Base-by-base conservation (phyloP, 1,140 invertebrate species). In the Daktulosphaira vitifoliae region DNA sequence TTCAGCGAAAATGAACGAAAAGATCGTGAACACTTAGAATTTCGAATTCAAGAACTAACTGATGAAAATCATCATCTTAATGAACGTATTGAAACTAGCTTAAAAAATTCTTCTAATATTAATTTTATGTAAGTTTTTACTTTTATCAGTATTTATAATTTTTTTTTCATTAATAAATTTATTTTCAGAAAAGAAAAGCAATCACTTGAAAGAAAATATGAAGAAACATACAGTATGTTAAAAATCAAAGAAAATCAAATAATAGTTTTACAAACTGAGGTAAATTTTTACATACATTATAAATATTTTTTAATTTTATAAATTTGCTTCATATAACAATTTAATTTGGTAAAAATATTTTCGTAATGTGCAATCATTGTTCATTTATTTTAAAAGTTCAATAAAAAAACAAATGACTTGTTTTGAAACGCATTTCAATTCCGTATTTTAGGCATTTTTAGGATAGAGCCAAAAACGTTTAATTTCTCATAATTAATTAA, bases 171-270 rank as follows among this genome's bases (percentile, higher is more conserved):
- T 25, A 42, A 42, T 22, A 23, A n/a, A 42, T 59, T 46, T 53
- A 29, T 62, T 44, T 9, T 11, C 3, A 62, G 56, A 7, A 39
- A 62, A 46, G 56, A 62, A 22, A 48, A 62, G 7, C 18, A 48
- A 20, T 20, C 26, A 13, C 25, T 62, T 33, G 42, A 48, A 33
- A 46, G 20, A 46, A 62, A 62, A 48, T 62, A 62, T 33, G 56
- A 62, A 62, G 56, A 62, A 62, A 48, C 56, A 4, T 33, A 33
- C 20, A 62, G 18, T 62, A 48, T 23, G 44, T 62, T 62, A 22
- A 62, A 62, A 48, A 48, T 62, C 4, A 62, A 62, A 46, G 56
- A 62, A 48, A 62, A 62, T 62, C 56, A 62, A 44, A 62, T 62
- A 29, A 29, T 62, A 62, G 56, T 62, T 1, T 33, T 62, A 20